Percentiles rank a stretch among this genome's conserved stretches.
Conservation (phyloP, 2,888 invertebrate species). For the Aromia moschata region DNA sequence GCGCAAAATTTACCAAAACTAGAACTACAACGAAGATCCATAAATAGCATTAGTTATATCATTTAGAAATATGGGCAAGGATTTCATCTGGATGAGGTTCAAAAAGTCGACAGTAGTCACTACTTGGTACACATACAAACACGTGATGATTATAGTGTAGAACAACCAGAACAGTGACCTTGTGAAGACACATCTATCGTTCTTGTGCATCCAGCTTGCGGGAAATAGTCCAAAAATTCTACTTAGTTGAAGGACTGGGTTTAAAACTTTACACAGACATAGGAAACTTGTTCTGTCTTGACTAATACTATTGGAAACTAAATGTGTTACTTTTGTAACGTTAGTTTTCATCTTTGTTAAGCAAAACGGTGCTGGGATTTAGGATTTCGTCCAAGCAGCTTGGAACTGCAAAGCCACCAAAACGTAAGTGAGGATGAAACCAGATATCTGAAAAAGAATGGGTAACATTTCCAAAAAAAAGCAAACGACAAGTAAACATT, state of each 20-base stretch:
- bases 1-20: slow-evolving; percentile 46
- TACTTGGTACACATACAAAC: slow-evolving; percentile 44
- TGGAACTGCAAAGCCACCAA: slow-evolving; percentile 51
- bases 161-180: slow-evolving; percentile 52
- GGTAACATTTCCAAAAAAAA: neutral
- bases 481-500: neutral
- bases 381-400: slow-evolving; percentile 35
- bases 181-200: slow-evolving; percentile 52
- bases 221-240: slow-evolving; percentile 56
- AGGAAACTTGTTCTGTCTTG: neutral
- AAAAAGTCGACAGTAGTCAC: slow-evolving; percentile 48
- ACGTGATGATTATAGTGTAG: slow-evolving; percentile 46
- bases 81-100: slow-evolving; percentile 43
- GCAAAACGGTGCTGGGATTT: too few species aligned
- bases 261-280: slow-evolving; percentile 55
- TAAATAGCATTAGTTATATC: slow-evolving; percentile 55
- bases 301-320: too few species aligned
- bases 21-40: slow-evolving; percentile 51
- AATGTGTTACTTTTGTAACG: too few species aligned
- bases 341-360: too few species aligned
- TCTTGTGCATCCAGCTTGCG: slow-evolving; percentile 49
- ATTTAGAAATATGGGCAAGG: slow-evolving; percentile 52
- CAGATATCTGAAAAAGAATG: slow-evolving; percentile 45
- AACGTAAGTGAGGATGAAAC: slow-evolving; percentile 49
- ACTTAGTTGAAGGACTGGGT: slow-evolving; percentile 44